Conservation (phyloP, 2,113 vertebrate genomes). For the Lonchura striata region DNA sequence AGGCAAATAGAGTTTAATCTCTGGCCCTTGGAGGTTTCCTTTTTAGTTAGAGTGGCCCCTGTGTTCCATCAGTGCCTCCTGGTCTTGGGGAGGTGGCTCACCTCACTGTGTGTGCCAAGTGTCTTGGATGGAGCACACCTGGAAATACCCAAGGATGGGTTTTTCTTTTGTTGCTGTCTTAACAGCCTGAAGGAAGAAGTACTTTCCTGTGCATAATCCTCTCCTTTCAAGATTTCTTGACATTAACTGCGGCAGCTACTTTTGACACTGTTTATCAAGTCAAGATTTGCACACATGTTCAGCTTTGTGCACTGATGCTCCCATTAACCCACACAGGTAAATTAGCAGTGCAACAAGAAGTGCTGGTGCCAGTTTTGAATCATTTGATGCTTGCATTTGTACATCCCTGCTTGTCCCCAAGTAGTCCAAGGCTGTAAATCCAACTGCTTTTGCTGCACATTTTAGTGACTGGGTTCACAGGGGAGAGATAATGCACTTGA, state of each 20-base stretch:
- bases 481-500: not conserved
- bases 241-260: not conserved
- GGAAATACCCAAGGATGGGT: not conserved
- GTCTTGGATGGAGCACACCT: not conserved
- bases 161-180: not conserved
- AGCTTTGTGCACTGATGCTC: not conserved
- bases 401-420: accelerated
- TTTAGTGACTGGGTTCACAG: not conserved
- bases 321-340: not conserved
- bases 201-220: not conserved
- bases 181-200: not conserved
- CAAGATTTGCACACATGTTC: not conserved
- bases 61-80: not conserved
- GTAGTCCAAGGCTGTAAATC: not conserved
- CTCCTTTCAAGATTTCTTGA: not conserved
- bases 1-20: constrained; percentile 24
- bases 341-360: not conserved
- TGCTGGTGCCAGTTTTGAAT: not conserved
- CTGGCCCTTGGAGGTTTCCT: constrained; percentile 6
- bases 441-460: not conserved
- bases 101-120: not conserved
- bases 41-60: not conserved
- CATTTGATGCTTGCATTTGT: not conserved
- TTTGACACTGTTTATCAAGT: not conserved
- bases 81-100: not conserved